Evolutionary conservation across 2,797 vertebrate species (phyloP), one percentile per base, ranked within the genome.

Genomic region (Anomalospiza imberbis): DNA sequence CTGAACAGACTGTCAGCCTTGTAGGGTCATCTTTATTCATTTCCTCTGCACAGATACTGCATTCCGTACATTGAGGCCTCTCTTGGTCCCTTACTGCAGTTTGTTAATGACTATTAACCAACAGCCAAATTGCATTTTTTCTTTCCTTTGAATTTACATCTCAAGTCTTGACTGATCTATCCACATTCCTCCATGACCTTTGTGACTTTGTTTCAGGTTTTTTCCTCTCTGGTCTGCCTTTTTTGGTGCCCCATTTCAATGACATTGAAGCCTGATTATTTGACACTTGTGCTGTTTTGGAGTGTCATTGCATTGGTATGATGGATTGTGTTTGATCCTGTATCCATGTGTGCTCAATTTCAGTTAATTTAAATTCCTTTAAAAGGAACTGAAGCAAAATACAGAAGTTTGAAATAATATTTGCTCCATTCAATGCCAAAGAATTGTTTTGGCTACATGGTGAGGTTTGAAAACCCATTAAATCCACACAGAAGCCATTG

Each of bases 21-120:
- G 10, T 72, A 85, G 80, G 94, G 83, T 94, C 85, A 91, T 93
- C 60, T 92, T 73, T 95, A 88, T 96, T 94, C 88, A 93, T 91
- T 95, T 96, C 95, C 95, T 94, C 57, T 86, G 32, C 85, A 88
- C 55, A 71, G 50, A 58, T 60, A 34, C 45, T 50, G 50, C 91
- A 82, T 76, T 57, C 63, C 2, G 0, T 61, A 67, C 87, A 55
- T 42, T 66, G 70, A 51, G 81, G n/a, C 48, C 58, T 90, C n/a
- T 79, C 72, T 82, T n/a, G 50, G 26, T 55, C 40, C 85, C 20
- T 70, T 85, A 36, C 16, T 86, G 26, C 50, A 53, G 21, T 70
- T 82, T 61, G 31, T 12, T 71, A 57, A 73, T 82, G 32, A 29
- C 57, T 63, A 5, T 65, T 75, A 55, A 54, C 44, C 14, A 51